Evolutionary conservation across 1,140 invertebrate species (phyloP), one percentile per base, ranked within the genome.

Genomic region (Panonychus citri): DNA sequence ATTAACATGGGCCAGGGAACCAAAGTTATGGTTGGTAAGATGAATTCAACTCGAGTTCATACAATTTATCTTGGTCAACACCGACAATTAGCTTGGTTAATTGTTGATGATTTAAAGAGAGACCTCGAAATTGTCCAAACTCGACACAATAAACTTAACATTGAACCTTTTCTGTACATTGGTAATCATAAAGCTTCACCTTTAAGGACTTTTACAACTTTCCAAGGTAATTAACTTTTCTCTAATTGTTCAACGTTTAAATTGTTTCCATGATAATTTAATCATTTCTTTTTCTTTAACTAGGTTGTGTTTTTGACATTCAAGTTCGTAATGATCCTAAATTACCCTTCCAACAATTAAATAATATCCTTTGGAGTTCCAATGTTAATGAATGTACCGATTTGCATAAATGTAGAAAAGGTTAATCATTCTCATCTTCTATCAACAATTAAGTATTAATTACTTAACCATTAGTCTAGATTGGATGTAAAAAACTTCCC

Each of bases 301-400:
- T 34, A 34, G 30, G 30, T 34, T 34, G 30, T 34, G 75, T 88
- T 0, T 34, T 34, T 34, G 30, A 34, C 12, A 34, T 34, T 7
- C 5, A 76, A 85, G 61, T 85, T 80, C 26, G 94, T 79, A 65
- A 76, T 75, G 5, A 95, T 90, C 66, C 81, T 77, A 19, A 21
- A 19, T n/a, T 24, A n/a, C 10, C 50, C 8, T 21, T 27, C 7
- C 10, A 10, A 10, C 19, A 4, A 26, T 21, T 27, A 52, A 24
- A 52, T 27, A 34, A 34, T 34, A 34, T 34, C 30, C 30, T 34
- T 7, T 34, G 30, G 30, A 34, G 30, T 12, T 24, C 19, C 21
- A 52, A 25, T 21, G 21, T 25, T 7, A 10, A 15, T 27, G 17
- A 21, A 24, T 24, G 17, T 52, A 4, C 10, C 4, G 17, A 52